These are phyloP conservation scores for Melieria picta DNA, from an alignment of 2,888 invertebrate species.

Conservation along the genomic window DNA sequence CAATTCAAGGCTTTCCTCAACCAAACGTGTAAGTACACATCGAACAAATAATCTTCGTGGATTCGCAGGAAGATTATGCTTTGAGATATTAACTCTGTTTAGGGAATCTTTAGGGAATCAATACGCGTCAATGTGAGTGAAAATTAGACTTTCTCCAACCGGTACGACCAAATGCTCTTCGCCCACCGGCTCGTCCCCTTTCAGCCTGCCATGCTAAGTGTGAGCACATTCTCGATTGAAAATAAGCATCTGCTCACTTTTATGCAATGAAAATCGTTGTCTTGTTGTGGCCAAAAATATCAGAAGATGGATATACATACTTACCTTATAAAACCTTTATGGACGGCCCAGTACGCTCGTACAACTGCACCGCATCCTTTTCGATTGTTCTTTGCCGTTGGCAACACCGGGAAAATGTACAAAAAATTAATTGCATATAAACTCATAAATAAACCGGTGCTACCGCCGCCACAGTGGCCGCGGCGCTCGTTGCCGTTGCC, in stretches of 20 bases:
- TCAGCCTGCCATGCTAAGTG: too few species aligned
- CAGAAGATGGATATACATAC: constrained; percentile 6
- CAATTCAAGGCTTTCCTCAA: neutral
- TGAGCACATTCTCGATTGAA: too few species aligned
- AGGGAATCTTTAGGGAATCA: too few species aligned
- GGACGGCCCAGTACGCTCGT: too few species aligned
- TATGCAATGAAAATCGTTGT: too few species aligned
- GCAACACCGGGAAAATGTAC: constrained; percentile 33
- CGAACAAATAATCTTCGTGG: neutral
- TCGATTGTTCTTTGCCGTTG: neutral
- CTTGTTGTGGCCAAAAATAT: too few species aligned
- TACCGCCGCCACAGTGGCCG: constrained; percentile 12
- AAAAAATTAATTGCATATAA: constrained; percentile 50
- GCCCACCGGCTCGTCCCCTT: too few species aligned
- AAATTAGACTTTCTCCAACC: neutral
- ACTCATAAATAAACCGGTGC: constrained; percentile 49
- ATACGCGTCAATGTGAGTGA: neutral
- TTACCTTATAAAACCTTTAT: neutral
- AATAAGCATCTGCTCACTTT: too few species aligned
- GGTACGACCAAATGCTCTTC: too few species aligned
- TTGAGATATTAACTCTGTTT: too few species aligned
- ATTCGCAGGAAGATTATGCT: too few species aligned
- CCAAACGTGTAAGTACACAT: neutral
- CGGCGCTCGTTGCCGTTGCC: constrained; percentile 3
- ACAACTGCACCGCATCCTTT: neutral